A percentile compares a stretch with the other conserved stretches of the same genome.
Evolutionary conservation across 2,888 invertebrate species (phyloP).

Genomic region (Adelphocoris suturalis): DNA sequence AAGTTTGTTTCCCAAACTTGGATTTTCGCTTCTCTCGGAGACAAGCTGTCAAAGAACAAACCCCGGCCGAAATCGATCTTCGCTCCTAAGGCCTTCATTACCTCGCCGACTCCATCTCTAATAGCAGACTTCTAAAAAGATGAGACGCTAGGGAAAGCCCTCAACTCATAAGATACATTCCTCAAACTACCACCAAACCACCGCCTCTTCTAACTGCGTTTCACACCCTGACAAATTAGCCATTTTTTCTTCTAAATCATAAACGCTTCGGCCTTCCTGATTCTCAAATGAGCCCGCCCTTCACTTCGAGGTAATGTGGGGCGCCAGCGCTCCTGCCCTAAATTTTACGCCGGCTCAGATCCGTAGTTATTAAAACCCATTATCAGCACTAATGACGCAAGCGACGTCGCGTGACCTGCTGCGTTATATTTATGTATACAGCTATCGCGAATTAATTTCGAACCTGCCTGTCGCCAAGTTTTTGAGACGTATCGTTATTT

Average conservation of each 20-base stretch:
- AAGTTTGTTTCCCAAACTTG: background rate
- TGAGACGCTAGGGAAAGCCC: background rate
- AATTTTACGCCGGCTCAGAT: background rate
- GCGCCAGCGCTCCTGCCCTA: conserved; percentile 43
- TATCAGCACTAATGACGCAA: conserved; percentile 17
- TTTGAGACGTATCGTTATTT: conserved; percentile 13
- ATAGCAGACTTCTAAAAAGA: background rate
- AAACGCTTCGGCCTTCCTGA: background rate
- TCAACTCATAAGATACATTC: background rate
- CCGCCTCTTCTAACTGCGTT: background rate
- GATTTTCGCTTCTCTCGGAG: background rate
- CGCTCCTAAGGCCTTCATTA: background rate
- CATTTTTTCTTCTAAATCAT: background rate
- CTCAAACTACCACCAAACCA: background rate
- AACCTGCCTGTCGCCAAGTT: conserved; percentile 49
- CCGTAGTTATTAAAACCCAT: conserved; percentile 41
- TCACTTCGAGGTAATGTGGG: background rate
- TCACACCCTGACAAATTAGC: background rate
- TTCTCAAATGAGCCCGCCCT: conserved; percentile 43
- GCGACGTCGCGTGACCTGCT: conserved; percentile 36
- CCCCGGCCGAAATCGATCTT: background rate
- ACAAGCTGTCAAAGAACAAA: background rate
- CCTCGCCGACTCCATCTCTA: background rate
- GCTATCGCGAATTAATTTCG: conserved; percentile 3
- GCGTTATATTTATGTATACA: background rate